A percentile compares a stretch with the other conserved stretches of the same genome.
phyloP scores from a whole-genome alignment of 2,888 invertebrate genomes.

The Nemurella pictetii region DNA sequence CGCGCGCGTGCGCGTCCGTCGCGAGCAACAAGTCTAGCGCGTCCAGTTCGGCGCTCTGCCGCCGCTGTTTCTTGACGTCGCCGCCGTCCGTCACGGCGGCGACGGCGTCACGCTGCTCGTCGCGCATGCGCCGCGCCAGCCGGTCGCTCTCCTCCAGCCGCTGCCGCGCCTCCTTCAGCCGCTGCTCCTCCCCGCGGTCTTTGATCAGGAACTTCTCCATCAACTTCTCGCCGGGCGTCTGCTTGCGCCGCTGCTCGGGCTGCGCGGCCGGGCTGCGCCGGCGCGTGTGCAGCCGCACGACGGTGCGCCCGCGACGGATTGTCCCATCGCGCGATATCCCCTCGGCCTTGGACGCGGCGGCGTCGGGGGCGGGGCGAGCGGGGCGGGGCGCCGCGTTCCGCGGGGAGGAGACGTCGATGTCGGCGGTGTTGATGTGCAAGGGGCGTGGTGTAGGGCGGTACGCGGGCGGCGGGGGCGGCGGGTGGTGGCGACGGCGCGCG shows the following conservation, averaged over 20 bases:
- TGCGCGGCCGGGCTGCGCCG: slow-evolving; percentile 51
- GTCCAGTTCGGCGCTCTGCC: slow-evolving; percentile 27
- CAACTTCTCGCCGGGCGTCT: slow-evolving; percentile 68
- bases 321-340: slow-evolving; percentile 53
- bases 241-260: slow-evolving; percentile 58
- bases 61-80: neutral
- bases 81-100: slow-evolving; percentile 3
- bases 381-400: slow-evolving; percentile 46
- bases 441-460: slow-evolving; percentile 45
- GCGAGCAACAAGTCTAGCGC: slow-evolving; percentile 7
- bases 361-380: slow-evolving; percentile 9
- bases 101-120: slow-evolving; percentile 46
- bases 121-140: slow-evolving; percentile 50
- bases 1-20: slow-evolving; percentile 39
- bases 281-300: slow-evolving; percentile 71
- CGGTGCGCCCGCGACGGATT: slow-evolving; percentile 72
- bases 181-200: slow-evolving; percentile 50
- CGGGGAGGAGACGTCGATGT: slow-evolving; percentile 83
- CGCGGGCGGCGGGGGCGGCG: slow-evolving; percentile 34
- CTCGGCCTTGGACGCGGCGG: slow-evolving; percentile 39
- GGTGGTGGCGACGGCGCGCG: slow-evolving; percentile 2
- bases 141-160: slow-evolving; percentile 49
- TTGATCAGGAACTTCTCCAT: slow-evolving; percentile 75
- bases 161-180: slow-evolving; percentile 18
- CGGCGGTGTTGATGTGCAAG: slow-evolving; percentile 74